Conservation (phyloP, 2,797 vertebrate species). For the Apogon talboti region DNA sequence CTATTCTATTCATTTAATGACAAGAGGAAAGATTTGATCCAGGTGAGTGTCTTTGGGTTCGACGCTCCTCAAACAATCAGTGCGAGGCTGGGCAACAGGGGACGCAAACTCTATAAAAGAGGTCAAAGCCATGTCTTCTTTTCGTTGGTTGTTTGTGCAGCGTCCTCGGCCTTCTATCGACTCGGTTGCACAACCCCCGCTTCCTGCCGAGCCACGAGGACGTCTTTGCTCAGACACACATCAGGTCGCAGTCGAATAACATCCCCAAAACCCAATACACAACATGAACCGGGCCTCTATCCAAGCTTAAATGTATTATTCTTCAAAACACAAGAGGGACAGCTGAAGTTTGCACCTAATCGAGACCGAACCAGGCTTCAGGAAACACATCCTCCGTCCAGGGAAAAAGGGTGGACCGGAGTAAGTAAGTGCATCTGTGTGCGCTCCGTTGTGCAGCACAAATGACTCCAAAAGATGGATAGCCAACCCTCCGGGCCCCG, state of each 20-base stretch:
- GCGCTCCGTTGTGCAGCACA: constrained; percentile 12
- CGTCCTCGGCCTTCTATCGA: constrained; percentile 51
- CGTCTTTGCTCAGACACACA: constrained; percentile 47
- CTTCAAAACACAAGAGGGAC: constrained; percentile 50
- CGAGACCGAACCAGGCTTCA: constrained; percentile 10
- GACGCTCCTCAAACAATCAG: constrained; percentile 56
- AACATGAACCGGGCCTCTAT: constrained; percentile 54
- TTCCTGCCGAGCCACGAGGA: constrained; percentile 64
- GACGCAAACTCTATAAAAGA: constrained; percentile 50
- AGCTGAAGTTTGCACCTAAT: constrained; percentile 21
- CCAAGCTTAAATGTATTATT: constrained; percentile 51
- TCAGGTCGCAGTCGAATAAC: constrained; percentile 58
- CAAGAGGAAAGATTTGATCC: constrained; percentile 32
- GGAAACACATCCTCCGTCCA: constrained; percentile 50
- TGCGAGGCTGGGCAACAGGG: constrained; percentile 55
- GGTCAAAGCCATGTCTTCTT: constrained; percentile 30
- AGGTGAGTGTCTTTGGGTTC: constrained; percentile 35
- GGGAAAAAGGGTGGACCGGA: constrained; percentile 48
- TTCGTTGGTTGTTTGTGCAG: constrained; percentile 42
- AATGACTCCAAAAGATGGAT: constrained; percentile 55
- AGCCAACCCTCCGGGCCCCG: constrained; percentile 27
- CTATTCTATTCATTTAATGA: too few relatives aligned
- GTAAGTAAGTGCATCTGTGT: constrained; percentile 22
- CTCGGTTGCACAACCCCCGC: constrained; percentile 30
- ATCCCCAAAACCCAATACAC: constrained; percentile 28